phyloP scores from a whole-genome alignment of 2,888 invertebrate species.

The Poecilus cupreus region DNA sequence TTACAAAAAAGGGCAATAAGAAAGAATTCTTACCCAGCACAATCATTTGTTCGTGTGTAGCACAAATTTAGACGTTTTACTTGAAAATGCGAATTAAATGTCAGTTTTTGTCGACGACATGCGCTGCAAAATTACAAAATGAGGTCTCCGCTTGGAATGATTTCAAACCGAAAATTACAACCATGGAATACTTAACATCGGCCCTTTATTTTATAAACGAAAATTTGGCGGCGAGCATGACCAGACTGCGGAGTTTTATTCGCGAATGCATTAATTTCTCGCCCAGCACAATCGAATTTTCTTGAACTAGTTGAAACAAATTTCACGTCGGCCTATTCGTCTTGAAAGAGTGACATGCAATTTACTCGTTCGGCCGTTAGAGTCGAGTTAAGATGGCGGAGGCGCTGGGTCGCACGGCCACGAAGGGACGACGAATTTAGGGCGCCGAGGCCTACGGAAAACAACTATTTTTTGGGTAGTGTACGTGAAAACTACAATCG shows the following conservation, averaged over 20 bases:
- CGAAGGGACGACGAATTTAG: constrained; percentile 18
- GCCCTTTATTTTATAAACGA: constrained; percentile 49
- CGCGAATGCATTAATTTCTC: constrained; percentile 56
- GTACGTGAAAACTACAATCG: constrained; percentile 10
- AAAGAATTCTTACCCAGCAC: no score
- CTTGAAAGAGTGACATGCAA: constrained; percentile 71
- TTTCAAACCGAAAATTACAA: background rate
- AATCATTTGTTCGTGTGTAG: no score
- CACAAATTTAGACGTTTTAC: no score
- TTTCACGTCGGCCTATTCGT: constrained; percentile 72
- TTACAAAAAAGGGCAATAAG: no score
- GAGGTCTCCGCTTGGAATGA: background rate
- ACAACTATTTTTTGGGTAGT: background rate
- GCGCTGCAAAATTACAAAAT: background rate
- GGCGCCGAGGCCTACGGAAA: background rate
- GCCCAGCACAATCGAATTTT: constrained; percentile 60
- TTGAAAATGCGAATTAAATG: no score
- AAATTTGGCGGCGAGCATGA: constrained; percentile 50
- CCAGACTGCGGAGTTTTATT: constrained; percentile 40
- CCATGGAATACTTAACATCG: constrained; percentile 17
- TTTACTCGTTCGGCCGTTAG: constrained; percentile 69
- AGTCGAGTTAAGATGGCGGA: constrained; percentile 67
- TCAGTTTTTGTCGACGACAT: background rate
- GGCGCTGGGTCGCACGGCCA: constrained; percentile 48
- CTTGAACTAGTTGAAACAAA: constrained; percentile 70